phyloP scores from a whole-genome alignment of 2,888 invertebrate genomes.

The Leucophenga montana region DNA sequence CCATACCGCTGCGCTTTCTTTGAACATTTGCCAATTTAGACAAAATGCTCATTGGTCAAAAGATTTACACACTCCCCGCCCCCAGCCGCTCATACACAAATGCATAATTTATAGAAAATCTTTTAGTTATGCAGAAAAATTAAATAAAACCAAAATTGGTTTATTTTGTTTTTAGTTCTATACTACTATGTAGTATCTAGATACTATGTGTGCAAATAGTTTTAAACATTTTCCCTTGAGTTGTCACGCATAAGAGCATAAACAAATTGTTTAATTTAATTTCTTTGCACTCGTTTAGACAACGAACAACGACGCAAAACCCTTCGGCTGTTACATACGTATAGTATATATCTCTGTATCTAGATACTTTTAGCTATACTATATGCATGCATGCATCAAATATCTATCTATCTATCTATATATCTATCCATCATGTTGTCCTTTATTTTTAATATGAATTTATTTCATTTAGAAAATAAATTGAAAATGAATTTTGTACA shows the following conservation, averaged over 20 bases:
- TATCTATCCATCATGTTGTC: neutral
- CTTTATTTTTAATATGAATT: constrained; percentile 3
- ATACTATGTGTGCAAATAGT: constrained; percentile 55
- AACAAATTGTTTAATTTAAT: constrained; percentile 67
- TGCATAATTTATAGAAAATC: constrained; percentile 23
- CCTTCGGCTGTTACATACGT: no score
- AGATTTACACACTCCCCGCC: neutral
- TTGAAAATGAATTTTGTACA: constrained; percentile 30
- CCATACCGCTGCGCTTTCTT: neutral
- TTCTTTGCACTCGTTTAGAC: constrained; percentile 44
- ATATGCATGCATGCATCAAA: no score
- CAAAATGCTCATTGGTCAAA: constrained; percentile 20
- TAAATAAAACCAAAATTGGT: constrained; percentile 20
- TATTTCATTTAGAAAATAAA: constrained; percentile 24
- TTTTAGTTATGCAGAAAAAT: constrained; percentile 18
- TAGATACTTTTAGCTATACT: no score
- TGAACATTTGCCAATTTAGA: constrained; percentile 2
- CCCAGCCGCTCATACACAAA: neutral
- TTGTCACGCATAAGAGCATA: constrained; percentile 66
- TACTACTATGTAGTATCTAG: constrained; percentile 39
- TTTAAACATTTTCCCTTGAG: constrained; percentile 63
- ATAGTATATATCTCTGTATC: no score
- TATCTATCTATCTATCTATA: no score
- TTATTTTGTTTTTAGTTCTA: constrained; percentile 50
- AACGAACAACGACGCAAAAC: neutral